Evolutionary conservation across 2,888 invertebrate species (phyloP).

Genomic region (Scaeva pyrastri): DNA sequence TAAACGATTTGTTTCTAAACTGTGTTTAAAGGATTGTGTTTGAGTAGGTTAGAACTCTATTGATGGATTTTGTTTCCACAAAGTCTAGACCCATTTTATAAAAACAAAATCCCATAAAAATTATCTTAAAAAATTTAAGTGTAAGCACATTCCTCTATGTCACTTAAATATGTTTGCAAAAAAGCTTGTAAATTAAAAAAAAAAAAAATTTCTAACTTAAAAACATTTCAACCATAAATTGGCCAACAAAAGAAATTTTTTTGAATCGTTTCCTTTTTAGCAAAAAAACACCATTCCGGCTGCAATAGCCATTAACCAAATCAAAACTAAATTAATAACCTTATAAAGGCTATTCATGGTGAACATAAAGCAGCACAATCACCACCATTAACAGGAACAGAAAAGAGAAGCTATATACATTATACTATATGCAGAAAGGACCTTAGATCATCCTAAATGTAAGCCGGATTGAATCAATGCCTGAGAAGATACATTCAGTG

Average conservation of each 20-base stretch:
- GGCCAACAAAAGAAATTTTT: constrained; percentile 52
- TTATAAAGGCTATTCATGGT: constrained; percentile 46
- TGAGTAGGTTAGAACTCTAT: no score
- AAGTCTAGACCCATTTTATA: no score
- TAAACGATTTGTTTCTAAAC: no score
- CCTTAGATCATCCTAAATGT: constrained; percentile 38
- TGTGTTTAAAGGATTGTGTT: no score
- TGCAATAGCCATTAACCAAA: constrained; percentile 66
- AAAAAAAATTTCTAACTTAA: background rate
- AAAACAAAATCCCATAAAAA: no score
- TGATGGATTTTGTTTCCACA: no score
- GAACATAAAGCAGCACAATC: constrained; percentile 60
- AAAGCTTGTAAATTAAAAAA: constrained; percentile 3
- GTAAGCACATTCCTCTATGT: no score
- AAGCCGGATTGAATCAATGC: constrained; percentile 64
- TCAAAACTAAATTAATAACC: constrained; percentile 73
- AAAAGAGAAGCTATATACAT: constrained; percentile 23
- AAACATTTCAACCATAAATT: constrained; percentile 59
- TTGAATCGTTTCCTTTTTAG: constrained; percentile 7
- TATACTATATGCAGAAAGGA: constrained; percentile 45
- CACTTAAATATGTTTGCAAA: background rate
- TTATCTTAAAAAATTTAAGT: no score
- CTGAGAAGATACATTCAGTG: constrained; percentile 62
- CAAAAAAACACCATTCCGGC: background rate
- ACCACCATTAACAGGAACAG: constrained; percentile 51